These are phyloP conservation scores for Calameuta filiformis DNA, from an alignment of 2,888 invertebrate genomes.

Conservation along the genomic window DNA sequence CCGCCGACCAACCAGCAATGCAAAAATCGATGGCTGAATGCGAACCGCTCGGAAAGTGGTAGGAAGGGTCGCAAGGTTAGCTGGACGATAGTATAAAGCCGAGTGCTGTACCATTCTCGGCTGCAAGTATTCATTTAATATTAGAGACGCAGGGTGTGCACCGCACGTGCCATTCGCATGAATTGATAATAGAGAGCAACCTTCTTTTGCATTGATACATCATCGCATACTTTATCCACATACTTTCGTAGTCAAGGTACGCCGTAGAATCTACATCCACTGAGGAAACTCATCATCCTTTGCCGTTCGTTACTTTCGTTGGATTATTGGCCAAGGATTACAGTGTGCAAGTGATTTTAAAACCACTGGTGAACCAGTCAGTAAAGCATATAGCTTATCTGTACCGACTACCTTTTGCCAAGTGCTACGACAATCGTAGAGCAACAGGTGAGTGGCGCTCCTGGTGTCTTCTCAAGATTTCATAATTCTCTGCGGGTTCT, in stretches of 20 bases:
- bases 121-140: conserved; percentile 32
- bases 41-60: conserved; percentile 26
- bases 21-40: conserved; percentile 14
- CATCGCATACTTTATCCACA: neutral
- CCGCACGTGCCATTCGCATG: neutral
- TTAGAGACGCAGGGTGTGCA: conserved; percentile 11
- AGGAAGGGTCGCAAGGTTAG: conserved; percentile 41
- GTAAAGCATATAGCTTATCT: neutral
- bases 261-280: neutral
- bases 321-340: conserved; percentile 21
- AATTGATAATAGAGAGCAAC: neutral
- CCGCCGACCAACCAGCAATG: conserved; percentile 22
- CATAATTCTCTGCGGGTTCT: neutral
- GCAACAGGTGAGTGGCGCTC: neutral
- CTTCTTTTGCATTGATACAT: neutral
- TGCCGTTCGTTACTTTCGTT: conserved; percentile 4
- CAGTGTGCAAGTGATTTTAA: conserved; percentile 14
- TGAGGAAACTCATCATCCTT: neutral
- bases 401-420: neutral
- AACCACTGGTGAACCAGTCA: neutral
- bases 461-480: neutral
- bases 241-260: neutral
- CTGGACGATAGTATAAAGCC: conserved; percentile 36
- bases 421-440: neutral
- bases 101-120: conserved; percentile 27